A percentile compares a stretch with the other conserved stretches of the same genome.
Conservation (phyloP, 2,113 vertebrate genomes). For the Thunnus maccoyii region DNA sequence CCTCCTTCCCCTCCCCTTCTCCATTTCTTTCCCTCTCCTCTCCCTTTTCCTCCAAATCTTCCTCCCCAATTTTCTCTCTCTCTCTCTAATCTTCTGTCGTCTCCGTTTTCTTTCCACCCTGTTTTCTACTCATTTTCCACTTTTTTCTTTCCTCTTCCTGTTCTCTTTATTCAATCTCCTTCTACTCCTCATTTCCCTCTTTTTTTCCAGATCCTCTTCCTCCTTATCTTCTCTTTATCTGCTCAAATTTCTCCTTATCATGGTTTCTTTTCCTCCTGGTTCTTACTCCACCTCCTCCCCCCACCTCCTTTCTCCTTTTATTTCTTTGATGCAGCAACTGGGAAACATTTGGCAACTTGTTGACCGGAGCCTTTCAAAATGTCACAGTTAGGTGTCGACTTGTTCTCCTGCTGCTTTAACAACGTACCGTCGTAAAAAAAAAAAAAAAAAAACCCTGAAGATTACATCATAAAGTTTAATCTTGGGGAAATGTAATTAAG, state of each 20-base stretch:
- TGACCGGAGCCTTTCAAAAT: constrained; percentile 19
- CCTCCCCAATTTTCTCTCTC: not conserved
- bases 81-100: not conserved
- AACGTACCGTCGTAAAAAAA: not conserved
- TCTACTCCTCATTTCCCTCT: not conserved
- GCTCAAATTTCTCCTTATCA: constrained; percentile 4
- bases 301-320: not conserved
- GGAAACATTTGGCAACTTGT: constrained; percentile 62
- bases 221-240: not conserved
- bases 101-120: not conserved
- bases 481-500: not conserved
- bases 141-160: not conserved
- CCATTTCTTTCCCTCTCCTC: not conserved
- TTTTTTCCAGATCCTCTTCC: not conserved
- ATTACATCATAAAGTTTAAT: not conserved
- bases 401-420: constrained; percentile 7
- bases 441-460: not conserved
- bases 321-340: constrained; percentile 37
- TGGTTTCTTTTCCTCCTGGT: not conserved
- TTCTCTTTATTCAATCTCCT: no score
- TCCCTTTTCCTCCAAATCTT: not conserved
- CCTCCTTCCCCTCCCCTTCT: not conserved
- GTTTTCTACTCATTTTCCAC: not conserved
- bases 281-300: not conserved
- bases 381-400: constrained; percentile 34